Conservation (phyloP, 1,140 invertebrate species). For the Parasteatoda tepidariorum region DNA sequence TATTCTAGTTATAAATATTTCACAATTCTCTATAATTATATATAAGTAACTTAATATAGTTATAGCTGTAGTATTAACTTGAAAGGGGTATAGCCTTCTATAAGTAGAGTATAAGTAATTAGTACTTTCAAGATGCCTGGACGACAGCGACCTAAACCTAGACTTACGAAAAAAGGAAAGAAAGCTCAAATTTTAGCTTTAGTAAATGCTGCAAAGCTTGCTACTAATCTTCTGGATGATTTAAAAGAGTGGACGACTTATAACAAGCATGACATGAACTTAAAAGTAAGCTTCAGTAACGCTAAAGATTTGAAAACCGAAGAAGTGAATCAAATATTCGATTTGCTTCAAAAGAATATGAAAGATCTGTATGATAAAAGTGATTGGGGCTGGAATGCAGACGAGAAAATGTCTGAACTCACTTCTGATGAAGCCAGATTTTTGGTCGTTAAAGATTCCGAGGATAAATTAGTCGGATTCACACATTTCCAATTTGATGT, state of each 20-base stretch:
- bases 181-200: conserved; percentile 2
- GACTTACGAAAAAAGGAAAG: conserved; percentile 39
- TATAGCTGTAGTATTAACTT: too few relatives aligned
- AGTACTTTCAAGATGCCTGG: too few relatives aligned
- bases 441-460: conserved; percentile 60
- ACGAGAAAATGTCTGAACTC: conserved; percentile 63
- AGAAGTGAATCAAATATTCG: conserved; percentile 56
- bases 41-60: too few relatives aligned
- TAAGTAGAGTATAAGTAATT: too few relatives aligned
- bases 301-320: conserved; percentile 36
- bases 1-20: too few relatives aligned
- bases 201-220: conserved; percentile 16
- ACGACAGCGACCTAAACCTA: conserved; percentile 14
- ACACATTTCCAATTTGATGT: conserved; percentile 64
- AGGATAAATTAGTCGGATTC: conserved; percentile 60
- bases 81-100: too few relatives aligned
- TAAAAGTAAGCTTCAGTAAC: conserved; percentile 38
- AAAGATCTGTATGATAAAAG: conserved; percentile 62
- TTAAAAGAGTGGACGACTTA: neutral
- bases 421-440: conserved; percentile 61
- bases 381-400: conserved; percentile 64
- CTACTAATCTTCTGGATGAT: neutral
- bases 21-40: too few relatives aligned
- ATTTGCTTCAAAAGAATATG: conserved; percentile 64
- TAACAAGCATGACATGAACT: conserved; percentile 44